phyloP scores from a whole-genome alignment of 1,140 invertebrate species.

The Saxidomus purpurata region DNA sequence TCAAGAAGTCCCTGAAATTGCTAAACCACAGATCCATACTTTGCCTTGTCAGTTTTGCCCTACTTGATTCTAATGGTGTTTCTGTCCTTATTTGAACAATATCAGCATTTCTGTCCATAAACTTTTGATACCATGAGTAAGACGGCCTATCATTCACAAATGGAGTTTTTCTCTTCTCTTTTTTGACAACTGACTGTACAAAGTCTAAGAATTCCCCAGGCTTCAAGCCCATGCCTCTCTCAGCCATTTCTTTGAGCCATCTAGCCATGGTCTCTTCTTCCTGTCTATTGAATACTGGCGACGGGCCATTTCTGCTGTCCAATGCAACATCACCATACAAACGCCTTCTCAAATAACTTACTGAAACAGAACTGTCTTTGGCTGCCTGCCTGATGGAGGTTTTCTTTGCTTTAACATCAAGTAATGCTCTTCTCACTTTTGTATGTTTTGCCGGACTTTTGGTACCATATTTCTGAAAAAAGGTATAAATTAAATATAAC shows the following conservation, averaged over 20 bases:
- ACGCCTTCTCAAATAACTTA: too few species aligned
- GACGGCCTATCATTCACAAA: constrained; percentile 12
- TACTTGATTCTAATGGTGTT: constrained; percentile 34
- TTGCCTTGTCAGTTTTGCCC: constrained; percentile 7
- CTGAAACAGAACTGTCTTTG: too few species aligned
- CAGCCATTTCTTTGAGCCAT: constrained; percentile 12
- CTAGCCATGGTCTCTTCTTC: constrained; percentile 30
- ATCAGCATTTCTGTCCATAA: constrained; percentile 20
- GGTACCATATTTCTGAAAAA: too few species aligned
- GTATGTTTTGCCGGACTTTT: too few species aligned
- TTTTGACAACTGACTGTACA: not conserved
- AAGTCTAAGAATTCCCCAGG: constrained; percentile 40
- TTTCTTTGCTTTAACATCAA: too few species aligned
- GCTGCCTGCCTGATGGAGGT: too few species aligned
- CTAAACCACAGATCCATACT: not conserved
- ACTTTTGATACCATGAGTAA: constrained; percentile 3
- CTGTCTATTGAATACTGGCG: too few species aligned
- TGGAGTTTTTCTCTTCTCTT: constrained; percentile 24
- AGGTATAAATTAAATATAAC: too few species aligned
- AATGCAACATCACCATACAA: not conserved
- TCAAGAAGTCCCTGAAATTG: constrained; percentile 24
- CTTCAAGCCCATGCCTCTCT: constrained; percentile 21
- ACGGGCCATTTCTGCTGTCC: too few species aligned
- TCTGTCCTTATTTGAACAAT: constrained; percentile 33
- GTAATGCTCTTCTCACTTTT: too few species aligned